Base-by-base conservation (phyloP, 35 echinoderm and acorn worm genomes). In the Diadema setosum region DNA sequence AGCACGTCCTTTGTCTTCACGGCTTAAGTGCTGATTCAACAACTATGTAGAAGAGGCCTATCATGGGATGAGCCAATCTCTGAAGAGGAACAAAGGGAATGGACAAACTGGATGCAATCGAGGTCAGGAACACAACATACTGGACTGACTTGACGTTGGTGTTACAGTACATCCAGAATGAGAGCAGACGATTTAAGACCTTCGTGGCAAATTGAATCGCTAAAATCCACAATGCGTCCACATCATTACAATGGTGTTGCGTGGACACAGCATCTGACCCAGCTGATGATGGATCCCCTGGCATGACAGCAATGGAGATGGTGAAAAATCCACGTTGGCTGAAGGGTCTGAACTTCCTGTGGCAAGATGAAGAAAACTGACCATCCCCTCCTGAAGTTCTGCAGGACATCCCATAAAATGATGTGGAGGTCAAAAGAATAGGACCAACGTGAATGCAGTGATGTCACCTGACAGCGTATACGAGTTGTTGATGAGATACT, bases 71-170 rank as follows among this genome's bases (percentile, higher is more conserved):
- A 90, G 0, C 24, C 49, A 23, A 37, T 95, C n/a, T 70, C 84
- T 45, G 42, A 4, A 31, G 76, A 58, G 20, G 16, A 86, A 15
- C 44, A 75, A 2, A 48, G 30, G 25, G 24, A 48, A 7, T 94
- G 92, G 92, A 3, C 1, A 64, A 63, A 30, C 16, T 94, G 92
- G 92, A 12, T 61, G 30, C 14, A 55, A 52, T 52, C 48, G 48
- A 52, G 48, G n/a, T 52, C 48, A n/a, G 9, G 9, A n/a, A 52
- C 48, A 52, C 48, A 52, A 52, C n/a, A 52, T 94, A 39, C 65
- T 94, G 87, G 93, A 91, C 87, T 26, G 93, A 94, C 67, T 85
- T 64, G 31, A 94, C 82, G 23, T 86, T 88, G 11, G 82, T 94
- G 1, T 70, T 94, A 18, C 35, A 46, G 80, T 94, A 94, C 57